Conservation (phyloP, 2,888 invertebrate genomes). For the Euplexia lucipara region DNA sequence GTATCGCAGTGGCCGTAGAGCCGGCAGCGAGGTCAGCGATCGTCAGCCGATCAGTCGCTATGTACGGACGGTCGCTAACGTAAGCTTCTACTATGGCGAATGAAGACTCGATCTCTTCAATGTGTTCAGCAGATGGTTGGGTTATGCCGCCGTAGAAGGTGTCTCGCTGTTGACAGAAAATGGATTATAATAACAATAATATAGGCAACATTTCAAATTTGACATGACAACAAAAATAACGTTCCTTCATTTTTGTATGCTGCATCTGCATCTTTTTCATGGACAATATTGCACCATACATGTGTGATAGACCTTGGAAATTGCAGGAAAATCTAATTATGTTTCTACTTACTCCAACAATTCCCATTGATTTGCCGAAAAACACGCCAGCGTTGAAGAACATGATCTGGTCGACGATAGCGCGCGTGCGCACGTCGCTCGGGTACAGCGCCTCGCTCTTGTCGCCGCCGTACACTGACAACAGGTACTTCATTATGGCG, state of each 20-base stretch:
- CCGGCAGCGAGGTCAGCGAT: conserved; percentile 73
- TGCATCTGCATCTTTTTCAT: too few species aligned
- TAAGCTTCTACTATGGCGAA: conserved; percentile 69
- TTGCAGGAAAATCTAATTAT: background rate
- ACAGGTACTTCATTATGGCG: conserved; percentile 71
- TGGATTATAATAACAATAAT: too few species aligned
- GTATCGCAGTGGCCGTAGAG: conserved; percentile 67
- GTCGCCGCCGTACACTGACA: conserved; percentile 65
- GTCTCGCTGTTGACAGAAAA: conserved; percentile 61
- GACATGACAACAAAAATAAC: too few species aligned
- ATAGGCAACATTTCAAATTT: too few species aligned
- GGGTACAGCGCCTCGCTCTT: conserved; percentile 68
- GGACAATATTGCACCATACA: too few species aligned
- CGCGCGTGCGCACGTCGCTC: conserved; percentile 64
- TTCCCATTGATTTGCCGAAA: conserved; percentile 65
- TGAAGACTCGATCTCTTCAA: conserved; percentile 65
- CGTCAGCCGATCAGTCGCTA: conserved; percentile 71
- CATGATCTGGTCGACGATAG: conserved; percentile 74
- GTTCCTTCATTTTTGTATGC: too few species aligned
- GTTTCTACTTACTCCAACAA: conserved; percentile 62
- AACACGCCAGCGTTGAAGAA: conserved; percentile 76
- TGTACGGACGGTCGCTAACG: conserved; percentile 58
- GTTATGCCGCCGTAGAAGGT: conserved; percentile 49
- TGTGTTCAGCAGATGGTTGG: conserved; percentile 56
- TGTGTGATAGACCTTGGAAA: too few species aligned